A percentile compares a stretch with the other conserved stretches of the same genome.
phyloP scores from a whole-genome alignment of 2,797 vertebrate genomes.

The Fratercula arctica region DNA sequence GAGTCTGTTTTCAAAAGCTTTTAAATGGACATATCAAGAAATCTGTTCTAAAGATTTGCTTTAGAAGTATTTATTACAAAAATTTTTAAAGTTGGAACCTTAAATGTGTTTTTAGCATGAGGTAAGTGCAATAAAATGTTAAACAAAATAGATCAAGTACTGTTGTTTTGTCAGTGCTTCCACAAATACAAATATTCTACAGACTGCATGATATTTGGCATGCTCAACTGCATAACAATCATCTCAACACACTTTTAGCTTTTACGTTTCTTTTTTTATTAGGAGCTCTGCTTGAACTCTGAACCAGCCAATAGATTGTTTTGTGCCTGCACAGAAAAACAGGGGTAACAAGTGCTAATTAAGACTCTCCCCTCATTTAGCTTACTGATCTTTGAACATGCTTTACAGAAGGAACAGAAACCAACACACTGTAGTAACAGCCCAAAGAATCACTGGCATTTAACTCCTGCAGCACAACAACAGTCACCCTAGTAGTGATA shows the following conservation, averaged over 20 bases:
- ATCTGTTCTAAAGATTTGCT: not conserved
- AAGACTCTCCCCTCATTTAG: not conserved
- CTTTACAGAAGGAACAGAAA: not conserved
- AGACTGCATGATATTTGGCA: not conserved
- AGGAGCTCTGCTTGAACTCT: not conserved
- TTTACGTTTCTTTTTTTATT: not conserved
- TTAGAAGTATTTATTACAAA: not conserved
- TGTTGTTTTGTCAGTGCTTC: not conserved
- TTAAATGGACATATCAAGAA: not conserved
- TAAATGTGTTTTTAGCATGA: not conserved
- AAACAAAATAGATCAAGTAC: not conserved
- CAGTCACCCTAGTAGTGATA: not conserved
- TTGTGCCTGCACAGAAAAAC: not conserved
- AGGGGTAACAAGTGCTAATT: not conserved
- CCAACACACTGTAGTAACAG: not conserved
- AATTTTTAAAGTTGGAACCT: not conserved
- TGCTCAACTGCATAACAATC: not conserved
- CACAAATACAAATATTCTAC: not conserved
- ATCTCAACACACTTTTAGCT: not conserved
- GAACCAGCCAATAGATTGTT: not conserved
- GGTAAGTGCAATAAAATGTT: not conserved
- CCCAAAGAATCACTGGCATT: not conserved
- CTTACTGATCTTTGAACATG: not conserved
- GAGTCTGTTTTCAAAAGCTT: not conserved
- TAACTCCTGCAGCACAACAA: not conserved